Evolutionary conservation across 2,888 invertebrate species (phyloP), one percentile per base, ranked within the genome.

Genomic region (Hemithea aestivaria): DNA sequence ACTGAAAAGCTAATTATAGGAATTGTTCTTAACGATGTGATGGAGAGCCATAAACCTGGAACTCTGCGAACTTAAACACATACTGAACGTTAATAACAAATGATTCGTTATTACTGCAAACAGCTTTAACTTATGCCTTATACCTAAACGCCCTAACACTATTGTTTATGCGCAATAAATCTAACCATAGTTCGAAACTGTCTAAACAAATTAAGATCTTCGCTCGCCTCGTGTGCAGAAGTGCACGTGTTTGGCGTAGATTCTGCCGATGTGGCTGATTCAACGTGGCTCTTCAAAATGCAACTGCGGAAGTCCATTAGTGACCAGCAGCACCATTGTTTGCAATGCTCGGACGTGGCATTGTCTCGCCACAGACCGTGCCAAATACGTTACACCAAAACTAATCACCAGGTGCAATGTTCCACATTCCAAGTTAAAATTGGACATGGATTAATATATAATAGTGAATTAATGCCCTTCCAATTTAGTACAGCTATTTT

Each of bases 261-360:
- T 46, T 46, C 41, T 45, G 48, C 47, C 40, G 47, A 51, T 58
- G 53, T 61, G 22, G 28, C 11, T 36, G 54, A 49, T 48, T 61
- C 57, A 50, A 51, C 59, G 58, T 62, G 63, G 53, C 62, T 63
- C 63, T 66, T 58, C 57, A 65, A 58, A 29, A 33, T 51, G 50
- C 53, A 37, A 51, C 60, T 53, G 51, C 53, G 51, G 53, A 66
- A 62, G 47, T 62, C 58, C 50, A 62, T 61, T 62, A 61, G 51
- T 30, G 33, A 31, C 31, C 36, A 36, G 48, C 45, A 49, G 48
- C 45, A 49, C 45, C 45, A 54, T 53, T 58, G 53, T 59, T 58
- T 56, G 53, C 44, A 51, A 50, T 36, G 47, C 45, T 45, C 35
- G 47, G 41, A 38, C 48, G 35, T 35, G 43, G 54, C 45, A 62